Evolutionary conservation across 2,888 invertebrate genomes (phyloP), one percentile per base, ranked within the genome.

Genomic region (Anodontia alba): DNA sequence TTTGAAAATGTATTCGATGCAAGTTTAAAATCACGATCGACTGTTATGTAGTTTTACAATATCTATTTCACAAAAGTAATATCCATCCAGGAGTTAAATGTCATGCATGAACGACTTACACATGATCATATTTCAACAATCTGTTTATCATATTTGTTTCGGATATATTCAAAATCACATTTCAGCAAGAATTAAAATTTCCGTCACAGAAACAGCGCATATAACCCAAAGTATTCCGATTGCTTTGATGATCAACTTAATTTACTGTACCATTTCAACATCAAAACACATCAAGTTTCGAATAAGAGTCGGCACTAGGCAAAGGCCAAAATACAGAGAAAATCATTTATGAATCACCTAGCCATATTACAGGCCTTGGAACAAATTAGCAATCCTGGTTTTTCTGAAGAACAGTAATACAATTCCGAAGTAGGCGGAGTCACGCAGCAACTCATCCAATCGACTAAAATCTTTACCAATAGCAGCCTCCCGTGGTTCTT

Each of bases 391-490:
- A 2, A 33, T 62, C 62, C 62, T 29, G 33, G 29, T 1, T 33
- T 62, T 10, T 33, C 17, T 17, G 5, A 62, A 33, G 33, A 26
- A 26, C 33, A 10, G 62, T 62, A 62, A 62, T 29, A 10, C 33
- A 62, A 62, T 62, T 62, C 62, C 62, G 36, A 38, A 31, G 75
- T 57, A 67, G 84, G 84, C 79, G 85, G 81, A 76, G 82, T 66
- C 51, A 46, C 43, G 69, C 51, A 74, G 31, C 15, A 42, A n/a
- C 38, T 54, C 36, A 31, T 43, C 85, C 82, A 85, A 82, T 82
- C 7, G 12, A 12, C 38, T 38, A 8, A n/a, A 67, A 36, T 49
- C 43, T 23, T 31, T 26, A n/a, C 49, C 68, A 38, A 38, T 38
- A 38, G 75, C 75, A 66, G 54, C 73, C 72, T 77, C 74, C 74